A percentile compares a stretch with the other conserved stretches of the same genome.
phyloP scores from a whole-genome alignment of 1,140 invertebrate genomes.

The Anadara kagoshimensis region DNA sequence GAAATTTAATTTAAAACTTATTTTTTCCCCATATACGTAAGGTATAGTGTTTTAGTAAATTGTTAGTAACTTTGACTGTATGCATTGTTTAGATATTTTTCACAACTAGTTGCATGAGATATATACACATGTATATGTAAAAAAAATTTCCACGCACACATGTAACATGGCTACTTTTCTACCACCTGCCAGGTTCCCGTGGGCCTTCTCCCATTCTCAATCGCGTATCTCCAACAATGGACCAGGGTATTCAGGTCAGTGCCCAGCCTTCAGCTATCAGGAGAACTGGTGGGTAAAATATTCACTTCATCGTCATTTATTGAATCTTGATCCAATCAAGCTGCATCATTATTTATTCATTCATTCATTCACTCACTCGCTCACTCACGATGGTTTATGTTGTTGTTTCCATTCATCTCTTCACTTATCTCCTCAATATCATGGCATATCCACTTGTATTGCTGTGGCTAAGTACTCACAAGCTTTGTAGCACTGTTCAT shows the following conservation, averaged over 20 bases:
- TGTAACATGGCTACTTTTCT: too few relatives aligned
- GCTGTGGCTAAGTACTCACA: too few relatives aligned
- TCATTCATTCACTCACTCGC: too few relatives aligned
- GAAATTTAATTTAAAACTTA: too few relatives aligned
- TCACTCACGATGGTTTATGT: too few relatives aligned
- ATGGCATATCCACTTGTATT: too few relatives aligned
- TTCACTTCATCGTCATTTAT: neutral
- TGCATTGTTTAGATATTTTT: too few relatives aligned
- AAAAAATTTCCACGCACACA: neutral
- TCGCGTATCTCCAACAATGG: slow-evolving; percentile 80
- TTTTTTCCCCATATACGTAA: neutral
- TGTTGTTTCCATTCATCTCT: too few relatives aligned
- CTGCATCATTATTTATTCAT: too few relatives aligned
- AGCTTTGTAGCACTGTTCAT: too few relatives aligned
- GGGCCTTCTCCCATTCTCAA: slow-evolving; percentile 78
- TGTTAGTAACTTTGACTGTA: too few relatives aligned
- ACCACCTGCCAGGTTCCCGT: slow-evolving; percentile 72
- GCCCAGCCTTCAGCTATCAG: slow-evolving; percentile 37
- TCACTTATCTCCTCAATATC: too few relatives aligned
- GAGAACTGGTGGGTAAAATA: slow-evolving; percentile 49
- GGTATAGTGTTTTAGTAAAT: neutral
- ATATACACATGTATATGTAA: slow-evolving; percentile 2
- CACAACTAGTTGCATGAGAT: neutral
- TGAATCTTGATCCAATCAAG: neutral
- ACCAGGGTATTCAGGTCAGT: slow-evolving; percentile 83